Evolutionary conservation across 1,140 invertebrate genomes (phyloP).

Genomic region (Theocolax elegans): DNA sequence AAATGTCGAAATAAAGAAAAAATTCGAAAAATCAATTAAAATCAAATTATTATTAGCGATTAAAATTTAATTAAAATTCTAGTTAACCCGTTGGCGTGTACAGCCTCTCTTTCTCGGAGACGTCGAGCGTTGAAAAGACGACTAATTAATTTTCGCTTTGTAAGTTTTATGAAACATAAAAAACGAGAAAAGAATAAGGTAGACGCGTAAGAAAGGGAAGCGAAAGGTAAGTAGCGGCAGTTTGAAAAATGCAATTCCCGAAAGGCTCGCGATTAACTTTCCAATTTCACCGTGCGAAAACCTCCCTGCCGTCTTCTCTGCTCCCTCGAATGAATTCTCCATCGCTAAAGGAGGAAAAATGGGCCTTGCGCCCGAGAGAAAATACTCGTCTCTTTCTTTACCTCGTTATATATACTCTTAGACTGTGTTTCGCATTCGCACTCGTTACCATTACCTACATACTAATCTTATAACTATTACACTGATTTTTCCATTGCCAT

Average conservation of each 20-base stretch:
- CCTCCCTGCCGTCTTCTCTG: no score
- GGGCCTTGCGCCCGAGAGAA: conserved; percentile 2
- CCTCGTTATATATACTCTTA: conserved; percentile 1
- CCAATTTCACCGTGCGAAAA: conserved; percentile 5
- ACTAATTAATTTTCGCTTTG: conserved; percentile 36
- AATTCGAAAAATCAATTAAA: conserved; percentile 20
- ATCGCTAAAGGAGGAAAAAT: neutral
- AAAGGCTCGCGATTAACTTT: conserved; percentile 30
- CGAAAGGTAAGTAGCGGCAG: neutral
- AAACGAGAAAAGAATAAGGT: neutral
- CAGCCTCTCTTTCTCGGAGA: neutral
- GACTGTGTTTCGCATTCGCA: no score
- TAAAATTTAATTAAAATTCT: conserved; percentile 36
- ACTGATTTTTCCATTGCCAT: no score
- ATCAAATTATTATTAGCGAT: conserved; percentile 25
- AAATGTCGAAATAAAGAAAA: no score
- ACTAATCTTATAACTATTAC: no score
- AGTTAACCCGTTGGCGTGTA: neutral
- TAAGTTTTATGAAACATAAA: neutral
- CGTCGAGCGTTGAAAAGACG: conserved; percentile 5
- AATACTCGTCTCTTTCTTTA: neutral
- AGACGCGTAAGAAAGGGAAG: neutral
- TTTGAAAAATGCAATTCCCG: neutral
- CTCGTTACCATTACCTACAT: no score
- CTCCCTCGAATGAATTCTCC: conserved; percentile 1